Conservation (phyloP, 2,797 vertebrate genomes). For the Acanthiza pusilla region DNA sequence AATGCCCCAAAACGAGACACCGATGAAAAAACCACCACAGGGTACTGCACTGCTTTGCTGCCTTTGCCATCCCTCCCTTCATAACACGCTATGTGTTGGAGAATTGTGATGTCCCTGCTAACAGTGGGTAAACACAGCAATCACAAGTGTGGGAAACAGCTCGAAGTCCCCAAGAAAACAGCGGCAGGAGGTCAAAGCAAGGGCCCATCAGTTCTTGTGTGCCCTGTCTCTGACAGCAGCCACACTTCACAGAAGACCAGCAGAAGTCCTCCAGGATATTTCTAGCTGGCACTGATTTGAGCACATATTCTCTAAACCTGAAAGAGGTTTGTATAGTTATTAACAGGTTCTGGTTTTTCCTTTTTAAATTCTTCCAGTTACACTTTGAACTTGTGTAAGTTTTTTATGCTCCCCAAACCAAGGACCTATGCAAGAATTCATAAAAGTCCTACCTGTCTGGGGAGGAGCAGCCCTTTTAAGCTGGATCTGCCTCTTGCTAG, state of each 20-base stretch:
- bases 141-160: background rate
- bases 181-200: background rate
- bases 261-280: background rate
- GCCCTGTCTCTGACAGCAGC: background rate
- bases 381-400: background rate
- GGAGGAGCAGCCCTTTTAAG: background rate
- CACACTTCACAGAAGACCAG: background rate
- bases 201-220: background rate
- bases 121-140: background rate
- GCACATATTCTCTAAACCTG: background rate
- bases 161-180: background rate
- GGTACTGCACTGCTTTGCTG: background rate
- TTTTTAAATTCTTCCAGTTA: background rate
- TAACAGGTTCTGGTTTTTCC: fast-evolving
- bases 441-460: background rate
- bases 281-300: background rate
- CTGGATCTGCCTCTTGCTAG: background rate
- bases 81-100: fast-evolving
- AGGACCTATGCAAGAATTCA: background rate
- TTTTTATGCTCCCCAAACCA: background rate
- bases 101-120: background rate
- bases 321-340: background rate
- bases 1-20: background rate
- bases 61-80: background rate
- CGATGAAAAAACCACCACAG: background rate